Percentiles rank a stretch among this genome's conserved stretches.
These are phyloP conservation scores for Bombus confusus DNA, from an alignment of 1,140 invertebrate species.

Conservation along the genomic window DNA sequence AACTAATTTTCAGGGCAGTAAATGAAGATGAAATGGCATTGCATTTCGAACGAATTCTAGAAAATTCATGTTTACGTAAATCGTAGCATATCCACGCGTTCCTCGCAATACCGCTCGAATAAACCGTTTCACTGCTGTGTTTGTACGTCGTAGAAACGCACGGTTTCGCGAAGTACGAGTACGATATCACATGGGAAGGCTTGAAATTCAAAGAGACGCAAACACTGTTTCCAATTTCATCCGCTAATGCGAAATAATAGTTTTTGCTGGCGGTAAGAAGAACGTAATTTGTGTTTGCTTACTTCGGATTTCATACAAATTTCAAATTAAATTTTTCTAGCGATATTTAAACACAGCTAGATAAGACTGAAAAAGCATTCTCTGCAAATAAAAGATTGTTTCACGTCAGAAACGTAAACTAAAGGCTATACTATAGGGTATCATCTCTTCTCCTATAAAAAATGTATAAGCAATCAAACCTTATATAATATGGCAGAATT, in stretches of 20 bases:
- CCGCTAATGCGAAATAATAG: slow-evolving; percentile 1
- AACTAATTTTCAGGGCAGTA: neutral
- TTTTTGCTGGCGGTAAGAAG: neutral
- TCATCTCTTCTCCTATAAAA: too few species aligned
- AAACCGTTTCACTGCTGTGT: neutral
- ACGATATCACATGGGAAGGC: neutral
- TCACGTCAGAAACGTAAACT: too few species aligned
- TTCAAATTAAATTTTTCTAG: too few species aligned
- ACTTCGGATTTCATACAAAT: too few species aligned
- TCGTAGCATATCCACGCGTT: neutral
- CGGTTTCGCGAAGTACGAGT: neutral
- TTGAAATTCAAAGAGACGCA: slow-evolving; percentile 33
- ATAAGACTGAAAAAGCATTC: too few species aligned
- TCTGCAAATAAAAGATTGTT: too few species aligned
- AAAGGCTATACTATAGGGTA: too few species aligned
- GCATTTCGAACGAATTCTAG: slow-evolving; percentile 1
- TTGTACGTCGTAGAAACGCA: neutral
- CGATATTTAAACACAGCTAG: too few species aligned
- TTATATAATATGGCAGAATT: too few species aligned
- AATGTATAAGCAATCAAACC: too few species aligned
- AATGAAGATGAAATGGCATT: neutral
- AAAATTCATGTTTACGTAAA: slow-evolving; percentile 18
- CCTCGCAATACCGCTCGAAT: neutral
- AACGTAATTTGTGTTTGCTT: neutral
- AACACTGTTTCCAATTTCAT: slow-evolving; percentile 30